Conservation (phyloP, 2,113 vertebrate genomes). For the Psephotus haematonotus region DNA sequence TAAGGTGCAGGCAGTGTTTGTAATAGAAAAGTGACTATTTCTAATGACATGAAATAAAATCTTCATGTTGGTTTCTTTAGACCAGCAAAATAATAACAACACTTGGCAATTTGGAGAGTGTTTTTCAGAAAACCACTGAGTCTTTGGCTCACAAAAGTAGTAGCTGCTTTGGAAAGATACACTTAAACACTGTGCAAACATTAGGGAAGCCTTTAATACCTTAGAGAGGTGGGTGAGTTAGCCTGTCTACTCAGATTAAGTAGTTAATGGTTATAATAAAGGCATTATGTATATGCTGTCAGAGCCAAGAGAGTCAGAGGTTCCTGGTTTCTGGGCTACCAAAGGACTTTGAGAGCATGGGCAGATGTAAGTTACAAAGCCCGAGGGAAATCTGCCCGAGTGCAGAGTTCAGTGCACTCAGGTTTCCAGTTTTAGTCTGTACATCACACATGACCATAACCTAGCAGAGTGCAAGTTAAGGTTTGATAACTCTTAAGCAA, state of each 20-base stretch:
- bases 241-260: not conserved
- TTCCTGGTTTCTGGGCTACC: not conserved
- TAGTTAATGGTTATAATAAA: not conserved
- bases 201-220: not conserved
- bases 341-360: not conserved
- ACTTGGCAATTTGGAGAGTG: not conserved
- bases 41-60: not conserved
- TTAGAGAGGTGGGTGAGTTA: not conserved
- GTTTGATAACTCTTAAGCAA: not conserved
- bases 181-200: not conserved
- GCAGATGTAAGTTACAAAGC: not conserved
- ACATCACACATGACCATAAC: not conserved
- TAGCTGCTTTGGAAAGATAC: not conserved
- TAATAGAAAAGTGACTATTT: not conserved
- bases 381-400: not conserved
- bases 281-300: not conserved
- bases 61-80: not conserved
- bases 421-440: not conserved
- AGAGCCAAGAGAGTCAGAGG: not conserved
- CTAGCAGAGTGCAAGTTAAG: not conserved
- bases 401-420: not conserved
- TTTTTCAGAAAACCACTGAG: not conserved
- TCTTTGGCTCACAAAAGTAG: not conserved
- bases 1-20: not conserved
- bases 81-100: not conserved